Percentiles rank a stretch among this genome's conserved stretches.
These are phyloP conservation scores for Aspidoscelis tigris DNA, from an alignment of 2,113 vertebrate species.

Conservation along the genomic window DNA sequence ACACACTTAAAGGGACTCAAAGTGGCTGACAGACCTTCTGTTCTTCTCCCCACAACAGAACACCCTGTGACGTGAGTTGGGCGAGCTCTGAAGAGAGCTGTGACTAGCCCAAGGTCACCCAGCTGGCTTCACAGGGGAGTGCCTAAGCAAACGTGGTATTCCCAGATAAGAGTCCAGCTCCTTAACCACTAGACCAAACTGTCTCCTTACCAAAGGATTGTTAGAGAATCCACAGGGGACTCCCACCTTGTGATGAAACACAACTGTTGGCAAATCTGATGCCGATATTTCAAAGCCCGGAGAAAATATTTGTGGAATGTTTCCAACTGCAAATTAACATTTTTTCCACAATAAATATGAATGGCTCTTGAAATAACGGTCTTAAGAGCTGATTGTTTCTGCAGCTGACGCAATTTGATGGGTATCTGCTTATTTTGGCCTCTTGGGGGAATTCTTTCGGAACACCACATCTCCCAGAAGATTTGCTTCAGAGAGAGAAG, in stretches of 20 bases:
- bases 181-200: too few species aligned
- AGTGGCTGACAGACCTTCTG: too few species aligned
- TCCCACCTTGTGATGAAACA: neutral
- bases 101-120: too few species aligned
- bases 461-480: neutral
- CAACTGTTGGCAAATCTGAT: neutral
- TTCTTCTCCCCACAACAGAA: too few species aligned
- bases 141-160: too few species aligned
- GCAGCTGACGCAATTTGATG: conserved; percentile 13
- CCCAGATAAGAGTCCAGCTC: too few species aligned
- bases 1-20: too few species aligned
- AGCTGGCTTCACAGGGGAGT: too few species aligned
- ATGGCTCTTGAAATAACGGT: neutral
- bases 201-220: too few species aligned
- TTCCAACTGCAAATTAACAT: neutral
- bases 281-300: neutral
- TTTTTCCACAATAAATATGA: neutral
- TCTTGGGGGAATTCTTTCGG: conserved; percentile 10
- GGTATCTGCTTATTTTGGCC: conserved; percentile 26
- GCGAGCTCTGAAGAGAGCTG: too few species aligned
- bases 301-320: neutral
- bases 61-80: too few species aligned
- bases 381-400: conserved; percentile 8
- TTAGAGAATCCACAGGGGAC: too few species aligned
- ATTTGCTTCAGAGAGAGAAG: neutral